A percentile compares a stretch with the other conserved stretches of the same genome.
Evolutionary conservation across 1,140 invertebrate genomes (phyloP).

Genomic region (Drosophila sturtevanti): DNA sequence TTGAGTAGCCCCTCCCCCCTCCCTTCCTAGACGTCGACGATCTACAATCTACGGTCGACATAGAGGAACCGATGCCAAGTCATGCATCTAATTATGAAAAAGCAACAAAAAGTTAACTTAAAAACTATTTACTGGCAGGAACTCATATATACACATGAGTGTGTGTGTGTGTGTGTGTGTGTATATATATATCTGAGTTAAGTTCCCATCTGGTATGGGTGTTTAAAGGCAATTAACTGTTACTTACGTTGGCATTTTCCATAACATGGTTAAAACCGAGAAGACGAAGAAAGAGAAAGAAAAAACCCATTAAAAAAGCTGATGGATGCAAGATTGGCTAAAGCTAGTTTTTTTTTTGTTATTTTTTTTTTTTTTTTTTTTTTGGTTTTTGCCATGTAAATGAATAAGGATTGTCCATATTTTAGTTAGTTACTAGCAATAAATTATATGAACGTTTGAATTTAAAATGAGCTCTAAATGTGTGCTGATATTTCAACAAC

Average conservation of each 20-base stretch:
- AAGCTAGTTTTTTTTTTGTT: slow-evolving; percentile 2
- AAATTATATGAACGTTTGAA: background rate
- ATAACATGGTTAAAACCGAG: slow-evolving; percentile 35
- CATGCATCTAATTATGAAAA: slow-evolving; percentile 76
- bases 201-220: slow-evolving; percentile 34
- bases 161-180: background rate
- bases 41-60: no score
- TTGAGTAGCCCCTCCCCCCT: slow-evolving; percentile 55
- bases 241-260: slow-evolving; percentile 61
- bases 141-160: background rate
- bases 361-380: no score
- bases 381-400: no score
- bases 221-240: slow-evolving; percentile 69
- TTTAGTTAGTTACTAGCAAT: background rate
- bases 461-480: background rate
- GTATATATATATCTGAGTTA: slow-evolving; percentile 1
- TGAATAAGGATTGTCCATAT: background rate
- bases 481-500: background rate
- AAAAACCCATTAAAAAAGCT: slow-evolving; percentile 39
- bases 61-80: slow-evolving; percentile 59
- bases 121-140: slow-evolving; percentile 45
- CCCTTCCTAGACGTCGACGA: background rate
- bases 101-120: slow-evolving; percentile 51
- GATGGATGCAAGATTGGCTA: slow-evolving; percentile 10
- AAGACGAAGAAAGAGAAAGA: background rate